Conservation (phyloP, 2,888 invertebrate species). For the Hypercompe scribonia region DNA sequence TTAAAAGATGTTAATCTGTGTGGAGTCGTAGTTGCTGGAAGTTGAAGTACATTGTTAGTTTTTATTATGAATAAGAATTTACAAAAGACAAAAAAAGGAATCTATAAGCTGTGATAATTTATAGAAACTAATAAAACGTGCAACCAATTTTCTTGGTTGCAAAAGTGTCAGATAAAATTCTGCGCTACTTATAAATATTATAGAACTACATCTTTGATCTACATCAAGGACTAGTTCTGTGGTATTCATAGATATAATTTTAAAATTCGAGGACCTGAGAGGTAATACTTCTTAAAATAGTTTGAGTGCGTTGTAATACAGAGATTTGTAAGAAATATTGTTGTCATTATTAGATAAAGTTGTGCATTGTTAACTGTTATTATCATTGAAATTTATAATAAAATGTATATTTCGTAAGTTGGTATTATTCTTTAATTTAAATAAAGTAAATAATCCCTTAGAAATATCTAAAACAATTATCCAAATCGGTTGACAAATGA, state of each 20-base stretch:
- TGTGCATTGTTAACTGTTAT: not conserved
- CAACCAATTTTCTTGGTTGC: not conserved
- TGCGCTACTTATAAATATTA: not conserved
- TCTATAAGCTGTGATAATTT: not conserved
- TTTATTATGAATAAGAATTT: not conserved
- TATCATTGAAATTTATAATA: too few species aligned
- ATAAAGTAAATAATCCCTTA: too few species aligned
- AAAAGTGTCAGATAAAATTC: not conserved
- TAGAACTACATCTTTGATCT: not conserved
- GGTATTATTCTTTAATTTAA: too few species aligned
- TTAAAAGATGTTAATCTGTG: slow-evolving; percentile 61
- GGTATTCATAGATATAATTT: not conserved
- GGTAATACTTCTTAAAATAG: not conserved
- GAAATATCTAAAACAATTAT: too few species aligned
- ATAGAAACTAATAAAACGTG: not conserved
- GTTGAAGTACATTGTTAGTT: not conserved
- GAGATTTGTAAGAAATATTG: not conserved
- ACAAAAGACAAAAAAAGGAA: not conserved
- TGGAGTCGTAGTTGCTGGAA: slow-evolving; percentile 66
- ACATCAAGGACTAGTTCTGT: not conserved
- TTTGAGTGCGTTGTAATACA: not conserved
- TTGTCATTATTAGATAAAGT: not conserved
- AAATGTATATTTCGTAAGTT: too few species aligned
- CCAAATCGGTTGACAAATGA: too few species aligned
- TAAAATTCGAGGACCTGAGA: not conserved